Evolutionary conservation across 2,797 vertebrate species (phyloP), one percentile per base, ranked within the genome.

Genomic region (Fratercula arctica): DNA sequence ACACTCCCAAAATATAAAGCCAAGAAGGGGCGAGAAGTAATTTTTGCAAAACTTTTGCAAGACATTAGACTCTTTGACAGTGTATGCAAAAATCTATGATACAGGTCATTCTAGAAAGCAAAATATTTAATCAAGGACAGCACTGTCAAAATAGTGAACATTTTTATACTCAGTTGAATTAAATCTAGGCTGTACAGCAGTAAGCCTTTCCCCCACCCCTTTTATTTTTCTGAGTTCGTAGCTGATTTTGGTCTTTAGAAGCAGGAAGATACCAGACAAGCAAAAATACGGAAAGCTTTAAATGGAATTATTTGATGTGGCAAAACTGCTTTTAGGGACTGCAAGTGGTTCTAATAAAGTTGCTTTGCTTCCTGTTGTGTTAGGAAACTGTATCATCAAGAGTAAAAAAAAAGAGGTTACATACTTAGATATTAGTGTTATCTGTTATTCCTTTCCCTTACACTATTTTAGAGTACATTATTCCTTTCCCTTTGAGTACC

Each of bases 181-280:
- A 75, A 70, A 73, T 9, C 28, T 16, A 69, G 14, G 6, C 14
- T 64, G 10, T 43, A 60, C 13, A 81, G 20, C 16, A 78, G 24
- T 31, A 59, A 54, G 24, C 28, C 13, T 56, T 25, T 1, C 3
- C 4, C 7, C 6, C 1, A 1, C 1, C 4, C 54, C 12, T 74
- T 37, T 48, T 41, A 19, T 70, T 53, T 41, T 51, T 56, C 25
- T 10, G 7, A 54, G 21, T 56, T 51, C 2, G 1, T 43, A 23
- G 35, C 35, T 11, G 23, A 51, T 24, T 50, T 56, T 53, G 13
- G 23, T 64, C 83, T 84, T 80, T 24, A 80, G 29, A 93, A 82
- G 29, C n/a, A 60, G 28, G 9, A 83, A 31, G 39, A 92, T 14
- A 81, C 5, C 8, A 70, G 76, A 43, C 29, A 43, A 68, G 7